Percentiles rank a stretch among this genome's conserved stretches.
These are phyloP conservation scores for Lophochroa leadbeateri DNA, from an alignment of 2,113 vertebrate genomes.

Conservation along the genomic window DNA sequence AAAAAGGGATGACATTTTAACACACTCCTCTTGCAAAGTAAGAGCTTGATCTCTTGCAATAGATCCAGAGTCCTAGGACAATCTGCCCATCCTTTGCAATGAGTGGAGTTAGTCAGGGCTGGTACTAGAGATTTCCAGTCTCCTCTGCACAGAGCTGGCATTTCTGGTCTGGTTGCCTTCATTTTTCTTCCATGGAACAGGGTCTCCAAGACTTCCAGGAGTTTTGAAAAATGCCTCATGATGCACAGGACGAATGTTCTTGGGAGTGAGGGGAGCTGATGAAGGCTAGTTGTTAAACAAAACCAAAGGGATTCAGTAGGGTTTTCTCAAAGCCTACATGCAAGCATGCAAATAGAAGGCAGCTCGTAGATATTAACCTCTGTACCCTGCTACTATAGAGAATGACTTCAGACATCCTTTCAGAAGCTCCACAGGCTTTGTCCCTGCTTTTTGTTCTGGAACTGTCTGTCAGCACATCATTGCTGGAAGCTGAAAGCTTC, in stretches of 20 bases:
- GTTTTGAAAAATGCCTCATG: constrained; percentile 91
- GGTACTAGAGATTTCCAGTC: constrained; percentile 83
- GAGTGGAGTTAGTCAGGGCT: constrained; percentile 39
- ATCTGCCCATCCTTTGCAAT: neutral
- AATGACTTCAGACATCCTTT: neutral
- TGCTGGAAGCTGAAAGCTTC: neutral
- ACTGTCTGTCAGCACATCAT: neutral
- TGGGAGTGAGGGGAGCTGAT: constrained; percentile 83
- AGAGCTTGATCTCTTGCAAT: neutral
- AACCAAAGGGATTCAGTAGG: neutral
- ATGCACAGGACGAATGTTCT: constrained; percentile 67
- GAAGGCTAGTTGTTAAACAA: constrained; percentile 58
- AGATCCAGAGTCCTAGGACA: neutral
- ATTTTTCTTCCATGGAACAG: constrained; percentile 68
- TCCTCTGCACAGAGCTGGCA: constrained; percentile 85
- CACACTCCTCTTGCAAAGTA: neutral
- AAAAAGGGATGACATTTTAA: neutral
- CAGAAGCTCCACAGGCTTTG: neutral
- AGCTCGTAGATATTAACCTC: neutral
- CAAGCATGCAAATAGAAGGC: neutral
- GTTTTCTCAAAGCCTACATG: neutral
- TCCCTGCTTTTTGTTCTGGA: neutral
- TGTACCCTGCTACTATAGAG: neutral
- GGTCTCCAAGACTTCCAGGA: constrained; percentile 78
- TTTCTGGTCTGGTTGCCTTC: constrained; percentile 68